Evolutionary conservation across 2,888 invertebrate species (phyloP).

Genomic region (Caenorhabditis japonica): DNA sequence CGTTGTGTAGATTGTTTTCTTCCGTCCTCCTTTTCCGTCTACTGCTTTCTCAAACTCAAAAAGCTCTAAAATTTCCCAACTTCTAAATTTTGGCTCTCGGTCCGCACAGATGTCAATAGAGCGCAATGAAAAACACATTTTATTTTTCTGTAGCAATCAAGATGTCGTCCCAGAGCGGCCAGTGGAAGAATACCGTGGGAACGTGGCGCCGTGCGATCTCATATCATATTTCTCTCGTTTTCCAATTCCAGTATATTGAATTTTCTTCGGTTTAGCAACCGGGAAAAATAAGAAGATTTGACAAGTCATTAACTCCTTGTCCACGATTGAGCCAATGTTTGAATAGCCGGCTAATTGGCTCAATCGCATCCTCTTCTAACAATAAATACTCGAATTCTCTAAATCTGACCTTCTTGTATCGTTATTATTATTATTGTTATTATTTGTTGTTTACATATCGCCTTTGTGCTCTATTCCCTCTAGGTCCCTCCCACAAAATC

Average conservation of each 20-base stretch:
- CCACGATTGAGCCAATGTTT: constrained; percentile 42
- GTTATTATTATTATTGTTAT: no score
- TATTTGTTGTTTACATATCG: no score
- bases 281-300: constrained; percentile 9
- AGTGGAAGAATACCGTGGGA: constrained; percentile 37
- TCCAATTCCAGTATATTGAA: no score
- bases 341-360: constrained; percentile 34
- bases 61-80: no score
- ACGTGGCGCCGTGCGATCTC: constrained; percentile 20
- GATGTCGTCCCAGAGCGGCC: constrained; percentile 28
- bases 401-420: not conserved
- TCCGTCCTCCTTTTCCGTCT: no score
- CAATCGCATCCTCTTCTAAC: no score
- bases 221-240: constrained; percentile 39
- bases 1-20: no score
- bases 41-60: no score
- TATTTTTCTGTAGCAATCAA: not conserved
- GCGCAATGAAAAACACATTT: no score
- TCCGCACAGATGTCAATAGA: no score
- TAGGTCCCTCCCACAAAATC: constrained; percentile 19
- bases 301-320: constrained; percentile 3
- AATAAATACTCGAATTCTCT: no score
- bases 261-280: constrained; percentile 10
- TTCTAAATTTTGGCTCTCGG: no score
- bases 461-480: constrained; percentile 2